phyloP scores from a whole-genome alignment of 2,888 invertebrate species.

The Melinopterus prodromus region DNA sequence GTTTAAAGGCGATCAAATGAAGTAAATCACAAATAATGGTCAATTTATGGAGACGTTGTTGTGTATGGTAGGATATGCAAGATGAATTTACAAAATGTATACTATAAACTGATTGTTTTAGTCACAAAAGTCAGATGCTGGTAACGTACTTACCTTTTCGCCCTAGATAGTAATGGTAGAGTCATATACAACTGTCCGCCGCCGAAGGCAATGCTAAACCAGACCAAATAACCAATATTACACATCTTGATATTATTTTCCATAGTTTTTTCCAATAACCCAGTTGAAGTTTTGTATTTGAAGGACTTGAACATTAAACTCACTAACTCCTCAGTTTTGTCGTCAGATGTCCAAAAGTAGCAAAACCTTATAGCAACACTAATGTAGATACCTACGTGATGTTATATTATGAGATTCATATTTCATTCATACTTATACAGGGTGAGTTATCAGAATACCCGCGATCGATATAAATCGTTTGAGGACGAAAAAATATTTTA shows the following conservation, averaged over 20 bases:
- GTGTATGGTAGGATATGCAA: too few species aligned
- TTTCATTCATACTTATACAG: too few species aligned
- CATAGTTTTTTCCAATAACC: slow-evolving; percentile 12
- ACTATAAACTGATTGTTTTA: not conserved
- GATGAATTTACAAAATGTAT: too few species aligned
- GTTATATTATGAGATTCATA: too few species aligned
- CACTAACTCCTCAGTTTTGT: slow-evolving; percentile 9
- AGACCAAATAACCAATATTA: slow-evolving; percentile 14
- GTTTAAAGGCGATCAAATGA: too few species aligned
- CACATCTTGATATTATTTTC: not conserved
- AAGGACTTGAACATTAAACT: slow-evolving; percentile 14
- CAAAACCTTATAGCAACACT: slow-evolving; percentile 5
- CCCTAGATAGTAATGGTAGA: not conserved
- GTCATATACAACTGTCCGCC: slow-evolving; percentile 14
- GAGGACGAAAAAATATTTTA: too few species aligned
- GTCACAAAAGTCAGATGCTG: not conserved
- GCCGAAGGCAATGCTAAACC: slow-evolving; percentile 1
- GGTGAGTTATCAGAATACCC: too few species aligned
- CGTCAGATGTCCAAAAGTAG: slow-evolving; percentile 10
- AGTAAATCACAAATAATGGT: too few species aligned
- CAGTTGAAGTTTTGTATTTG: slow-evolving; percentile 9
- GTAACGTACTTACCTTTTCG: slow-evolving; percentile 8
- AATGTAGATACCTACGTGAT: not conserved
- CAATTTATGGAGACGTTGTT: too few species aligned
- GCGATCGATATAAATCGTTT: too few species aligned